Evolutionary conservation across 1,140 invertebrate genomes (phyloP), one percentile per base, ranked within the genome.

Genomic region (Tetragnatha versicolor): DNA sequence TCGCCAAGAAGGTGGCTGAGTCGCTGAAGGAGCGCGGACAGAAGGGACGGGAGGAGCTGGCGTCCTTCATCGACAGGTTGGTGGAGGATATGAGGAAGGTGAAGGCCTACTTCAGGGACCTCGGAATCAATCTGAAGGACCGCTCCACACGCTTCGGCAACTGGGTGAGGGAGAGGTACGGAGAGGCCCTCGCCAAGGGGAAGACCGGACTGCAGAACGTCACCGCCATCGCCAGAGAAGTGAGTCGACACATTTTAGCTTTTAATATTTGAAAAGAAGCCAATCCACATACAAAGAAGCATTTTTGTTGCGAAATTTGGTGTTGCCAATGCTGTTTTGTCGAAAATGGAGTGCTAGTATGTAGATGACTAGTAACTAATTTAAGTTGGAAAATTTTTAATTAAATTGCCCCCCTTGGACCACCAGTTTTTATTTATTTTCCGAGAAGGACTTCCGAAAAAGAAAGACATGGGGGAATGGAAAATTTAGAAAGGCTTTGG

Each of bases 41-140:
- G n/a, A n/a, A n/a, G n/a, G n/a, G n/a, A n/a, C n/a, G n/a, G n/a
- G n/a, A n/a, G n/a, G n/a, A n/a, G n/a, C n/a, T n/a, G n/a, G n/a
- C n/a, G n/a, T n/a, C n/a, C n/a, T n/a, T n/a, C n/a, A n/a, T n/a
- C n/a, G n/a, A n/a, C n/a, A n/a, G n/a, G n/a, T n/a, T n/a, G n/a
- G n/a, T n/a, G n/a, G n/a, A n/a, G n/a, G n/a, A n/a, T n/a, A n/a
- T n/a, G n/a, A n/a, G n/a, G n/a, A 68, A 68, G 33, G 14, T 68
- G 10, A 68, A 68, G 65, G 31, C 42, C 20, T 68, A 9, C 35
- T 68, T 68, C 65, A 68, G 45, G 65, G 65, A 68, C 31, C 20
- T 68, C 4, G 20, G 27, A n/a, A 29, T 68, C 14, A 17, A 68
- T 29, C n/a, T 68, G n/a, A 37, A 68, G 33, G 65, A 68, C 6